Evolutionary conservation across 2,888 invertebrate species (phyloP), one percentile per base, ranked within the genome.

Genomic region (Drosophila fulvimacula): DNA sequence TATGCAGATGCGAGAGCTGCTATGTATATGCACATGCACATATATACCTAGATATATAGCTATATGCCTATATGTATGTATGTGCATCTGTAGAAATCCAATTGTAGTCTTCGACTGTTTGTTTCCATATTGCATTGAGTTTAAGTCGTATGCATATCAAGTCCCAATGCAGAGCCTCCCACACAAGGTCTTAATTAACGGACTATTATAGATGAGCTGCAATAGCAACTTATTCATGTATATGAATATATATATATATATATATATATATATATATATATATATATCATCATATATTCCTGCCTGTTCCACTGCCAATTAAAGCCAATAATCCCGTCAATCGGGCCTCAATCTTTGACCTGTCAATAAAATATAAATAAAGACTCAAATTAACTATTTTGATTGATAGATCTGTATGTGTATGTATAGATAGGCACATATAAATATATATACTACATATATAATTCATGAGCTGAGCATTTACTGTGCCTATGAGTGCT

Each of bases 101-200:
- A 55, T 66, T 66, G 52, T 34, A n/a, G 38, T 44, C 66, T 41
- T 78, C 78, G 61, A 61, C 65, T 63, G 63, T 49, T 44, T 52
- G 52, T 44, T 21, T 42, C 36, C 24, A 30, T 46, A 62, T 60
- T 58, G 61, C 60, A 72, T 61, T 77, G 13, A 15, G 17, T n/a
- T 51, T 55, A 66, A 10, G 24, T 15, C 27, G 27, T 57, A 41
- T 55, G 30, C 38, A 34, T 27, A 57, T 57, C 24, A 57, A 44
- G 34, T 36, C 51, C 41, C 38, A 19, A 13, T 44, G 53, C 30
- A 48, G n/a, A 38, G 38, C 19, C 36, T 32, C 24, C 19, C n/a
- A 30, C 34, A 15, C 34, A 11, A 55, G 39, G 39, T 34, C 56
- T 52, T 56, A 57, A 74, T 61, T 57, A 72, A 52, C 38, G 38